Evolutionary conservation across 1,140 invertebrate species (phyloP), one percentile per base, ranked within the genome.

Genomic region (Anoplophora glabripennis): DNA sequence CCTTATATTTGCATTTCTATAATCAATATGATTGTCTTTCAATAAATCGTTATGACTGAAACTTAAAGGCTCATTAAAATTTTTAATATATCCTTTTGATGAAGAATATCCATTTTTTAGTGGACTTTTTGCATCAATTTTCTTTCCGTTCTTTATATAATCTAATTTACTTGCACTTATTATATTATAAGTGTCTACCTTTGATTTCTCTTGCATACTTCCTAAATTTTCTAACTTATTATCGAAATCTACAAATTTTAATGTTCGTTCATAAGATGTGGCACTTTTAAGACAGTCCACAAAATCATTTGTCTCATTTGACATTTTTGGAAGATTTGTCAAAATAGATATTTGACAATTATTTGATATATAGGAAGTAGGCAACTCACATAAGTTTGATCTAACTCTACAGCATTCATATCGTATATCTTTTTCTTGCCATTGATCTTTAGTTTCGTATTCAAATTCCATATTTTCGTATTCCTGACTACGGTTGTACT

Each of bases 331-430:
- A 57, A 55, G 56, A 57, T 57, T 55, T 64, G 69, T 52, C 41
- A 66, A 21, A 57, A 62, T 63, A 45, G 59, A 56, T 21, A 62
- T 48, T 66, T 72, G 72, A 65, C 71, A 71, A 65, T 74, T 74
- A 56, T 75, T 74, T 53, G 72, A 62, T 38, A 75, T 75, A 57
- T 76, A 76, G 15, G 69, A 69, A 10, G 74, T 75, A 47, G 74
- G 74, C 38, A 76, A 56, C 61, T 76, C 74, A 47, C 72, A 74
- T 18, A 75, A 55, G 59, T 74, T 75, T 37, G 71, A 65, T 57
- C 73, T 67, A 42, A 68, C 57, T 53, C 67, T 64, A 37, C 60
- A 69, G 45, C 60, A 64, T 52, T 70, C 68, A 52, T 53, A 57
- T 14, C 57, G 61, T 14, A 59, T 47, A 21, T 71, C 67, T 51